Base-by-base conservation (phyloP, 2,113 vertebrate genomes). In the Tringa solitaria region DNA sequence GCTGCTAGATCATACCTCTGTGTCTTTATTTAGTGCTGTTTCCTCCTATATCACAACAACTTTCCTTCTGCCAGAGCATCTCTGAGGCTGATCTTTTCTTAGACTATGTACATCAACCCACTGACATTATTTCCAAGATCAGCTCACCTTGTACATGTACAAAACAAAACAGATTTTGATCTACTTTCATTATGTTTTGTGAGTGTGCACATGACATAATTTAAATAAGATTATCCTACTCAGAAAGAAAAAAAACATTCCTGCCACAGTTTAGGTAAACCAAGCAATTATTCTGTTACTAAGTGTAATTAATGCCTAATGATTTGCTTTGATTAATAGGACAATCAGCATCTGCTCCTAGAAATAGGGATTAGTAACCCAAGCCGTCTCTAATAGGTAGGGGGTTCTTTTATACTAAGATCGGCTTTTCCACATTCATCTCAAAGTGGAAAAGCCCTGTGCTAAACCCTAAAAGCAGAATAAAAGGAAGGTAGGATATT, bases 361-460 rank as follows among this genome's bases (percentile, higher is more conserved):
- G 97, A 97, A 97, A 93, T 20, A 94, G 94, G 95, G 97, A 97
- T 97, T 98, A 98, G 98, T 98, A 98, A 98, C 97, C 97, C 97
- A 98, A 98, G 98, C 97, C 95, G 50, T 97, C 97, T 97, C 97
- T 94, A 96, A 97, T 96, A 98, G 90, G 85, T 70, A 84, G 69
- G 88, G 95, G 39, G 92, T 90, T 90, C 94, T 98, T 98, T 98
- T 82, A n/a, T 72, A 51, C 95, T 97, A 92, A 97, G 96, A 95
- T 98, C 95, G 98, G 95, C 98, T 98, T 95, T 96, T 97, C 51
- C 50, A 93, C 46, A 17, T 96, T 93, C 84, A 87, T 90, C 75
- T 94, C 81, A 94, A 94, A 97, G 76, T 85, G 96, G 68, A 37
- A 80, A 46, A 93, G 14, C 48, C 32, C 46, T 43, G 24, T 54